phyloP scores from a whole-genome alignment of 2,888 invertebrate species.

The Homarus gammarus region DNA sequence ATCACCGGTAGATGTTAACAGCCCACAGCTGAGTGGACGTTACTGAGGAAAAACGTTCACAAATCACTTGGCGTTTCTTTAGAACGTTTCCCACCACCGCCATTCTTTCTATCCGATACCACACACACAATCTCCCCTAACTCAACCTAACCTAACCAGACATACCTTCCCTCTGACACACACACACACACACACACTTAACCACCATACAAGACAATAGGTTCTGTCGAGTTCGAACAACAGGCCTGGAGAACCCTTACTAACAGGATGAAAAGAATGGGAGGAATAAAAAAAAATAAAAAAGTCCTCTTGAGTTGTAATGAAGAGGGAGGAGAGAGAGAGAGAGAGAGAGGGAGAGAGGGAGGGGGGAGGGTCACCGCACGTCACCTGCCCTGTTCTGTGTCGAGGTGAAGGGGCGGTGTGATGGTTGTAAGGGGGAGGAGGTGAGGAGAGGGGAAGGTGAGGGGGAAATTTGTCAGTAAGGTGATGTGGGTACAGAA shows the following conservation, averaged over 20 bases:
- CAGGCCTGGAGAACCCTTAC: not conserved
- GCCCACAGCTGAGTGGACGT: no score
- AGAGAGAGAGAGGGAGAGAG: not conserved
- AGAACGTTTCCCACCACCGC: not conserved
- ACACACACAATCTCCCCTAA: no score
- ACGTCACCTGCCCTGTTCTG: no score
- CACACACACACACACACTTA: no score
- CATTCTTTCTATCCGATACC: no score
- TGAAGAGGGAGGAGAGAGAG: not conserved
- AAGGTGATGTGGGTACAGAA: no score
- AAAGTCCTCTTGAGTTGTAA: not conserved
- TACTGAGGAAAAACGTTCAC: no score
- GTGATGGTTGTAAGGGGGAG: not conserved
- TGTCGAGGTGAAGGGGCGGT: no score
- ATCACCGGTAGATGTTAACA: no score
- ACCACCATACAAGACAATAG: not conserved
- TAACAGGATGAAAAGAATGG: not conserved
- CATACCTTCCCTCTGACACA: no score
- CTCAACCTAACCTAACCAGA: no score
- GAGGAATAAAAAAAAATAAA: not conserved
- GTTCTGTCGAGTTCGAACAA: not conserved
- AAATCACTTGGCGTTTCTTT: no score
- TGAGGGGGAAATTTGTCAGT: not conserved
- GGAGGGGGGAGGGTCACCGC: not conserved
- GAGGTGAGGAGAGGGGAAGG: not conserved